Evolutionary conservation across 1,140 invertebrate species (phyloP), one percentile per base, ranked within the genome.

Genomic region (Nasonia vitripennis): DNA sequence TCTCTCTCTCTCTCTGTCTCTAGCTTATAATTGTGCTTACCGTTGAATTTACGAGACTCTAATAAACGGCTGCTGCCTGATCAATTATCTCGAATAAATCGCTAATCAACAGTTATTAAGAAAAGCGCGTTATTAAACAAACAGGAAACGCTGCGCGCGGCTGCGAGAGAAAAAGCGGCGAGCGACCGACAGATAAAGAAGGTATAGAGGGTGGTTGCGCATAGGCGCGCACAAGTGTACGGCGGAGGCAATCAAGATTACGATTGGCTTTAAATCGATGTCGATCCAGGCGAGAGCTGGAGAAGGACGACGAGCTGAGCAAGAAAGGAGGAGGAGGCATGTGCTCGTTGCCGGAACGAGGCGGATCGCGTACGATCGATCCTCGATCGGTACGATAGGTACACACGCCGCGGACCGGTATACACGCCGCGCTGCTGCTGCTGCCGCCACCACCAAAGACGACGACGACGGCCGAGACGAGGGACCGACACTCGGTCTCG

Each of bases 191-290:
- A n/a, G 55, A 51, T 62, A 77, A 41, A 82, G 6, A 85, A 78
- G 71, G 51, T 77, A 78, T 55, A 31, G 41, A 20, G 70, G 78
- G 48, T 81, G 31, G 78, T 10, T 67, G 78, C 12, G 37, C 34
- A 73, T 34, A 55, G 45, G 17, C 34, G 27, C 20, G 31, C 74
- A 31, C 71, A 34, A 68, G 82, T 78, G 82, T 78, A 83, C 82
- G 23, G 20, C 41, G 31, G 62, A 84, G 37, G 78, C 84, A 81
- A 86, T 86, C 84, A 86, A 81, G 79, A 86, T 86, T 81, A 81
- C 84, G 84, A 86, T 86, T 86, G 84, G 73, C 62, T 78, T 81
- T 86, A 86, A 86, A 86, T 86, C 84, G 79, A 81, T 81, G 83
- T 80, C 70, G 78, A 84, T 84, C 74, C 75, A 41, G 48, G 73